Evolutionary conservation across 2,888 invertebrate species (phyloP), one percentile per base, ranked within the genome.

Genomic region (Platynereis dumerilii): DNA sequence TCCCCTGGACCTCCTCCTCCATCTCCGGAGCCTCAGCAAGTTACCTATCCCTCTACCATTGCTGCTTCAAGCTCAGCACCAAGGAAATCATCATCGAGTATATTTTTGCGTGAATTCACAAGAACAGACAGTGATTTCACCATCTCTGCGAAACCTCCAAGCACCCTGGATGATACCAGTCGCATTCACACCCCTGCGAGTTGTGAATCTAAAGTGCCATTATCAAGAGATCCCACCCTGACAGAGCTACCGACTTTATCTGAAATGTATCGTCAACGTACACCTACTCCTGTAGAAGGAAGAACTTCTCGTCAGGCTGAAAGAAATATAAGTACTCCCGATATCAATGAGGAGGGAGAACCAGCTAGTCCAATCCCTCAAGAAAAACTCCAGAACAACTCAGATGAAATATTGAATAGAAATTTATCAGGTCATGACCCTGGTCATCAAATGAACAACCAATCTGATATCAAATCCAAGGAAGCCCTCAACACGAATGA

Each of bases 161-260:
- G 48, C n/a, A 48, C n/a, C n/a, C 48, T 48, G n/a, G 48, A 48
- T n/a, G 48, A 48, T 22, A 48, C 48, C 22, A 48, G 48, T 48
- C 5, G 20, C 10, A 48, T 48, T 48, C 48, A 48, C 5, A 48
- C 48, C 7, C 48, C 48, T 20, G 22, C 20, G 20, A 48, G 48
- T n/a, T 20, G 5, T 7, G 48, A n/a, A 22, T 22, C 48, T 7
- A 20, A n/a, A 20, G 5, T 7, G n/a, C 20, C 3, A 48, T n/a
- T 48, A n/a, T 48, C 48, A 5, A 5, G 48, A 20, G 48, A 48
- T 10, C 20, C 48, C n/a, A 34, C 34, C 34, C 34, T 7, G 34
- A 34, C 34, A 7, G 34, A 34, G 7, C 12, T 34, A 12, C 34
- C 34, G 12, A 34, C 34, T 34, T 20, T 48, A 7, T 5, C 20